Evolutionary conservation across 2,888 invertebrate species (phyloP).

Genomic region (Gibbula magus): DNA sequence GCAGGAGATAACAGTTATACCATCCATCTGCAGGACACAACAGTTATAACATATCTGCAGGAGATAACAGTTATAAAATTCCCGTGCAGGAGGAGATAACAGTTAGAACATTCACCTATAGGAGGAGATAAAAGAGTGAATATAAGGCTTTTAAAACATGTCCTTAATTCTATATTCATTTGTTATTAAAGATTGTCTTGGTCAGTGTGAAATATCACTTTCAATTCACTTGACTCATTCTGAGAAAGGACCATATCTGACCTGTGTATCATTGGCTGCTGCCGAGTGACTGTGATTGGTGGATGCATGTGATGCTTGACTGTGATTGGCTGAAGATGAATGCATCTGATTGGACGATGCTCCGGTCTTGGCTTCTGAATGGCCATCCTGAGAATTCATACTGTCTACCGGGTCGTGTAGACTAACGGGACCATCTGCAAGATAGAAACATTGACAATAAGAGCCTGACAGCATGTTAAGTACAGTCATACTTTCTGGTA

Average conservation of each 20-base stretch:
- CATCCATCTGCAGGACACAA: too few species aligned
- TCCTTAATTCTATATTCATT: too few species aligned
- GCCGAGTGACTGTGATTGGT: slow-evolving; percentile 8
- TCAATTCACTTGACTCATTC: too few species aligned
- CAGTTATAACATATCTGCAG: too few species aligned
- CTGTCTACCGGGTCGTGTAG: slow-evolving; percentile 53
- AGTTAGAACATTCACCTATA: too few species aligned
- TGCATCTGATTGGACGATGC: slow-evolving; percentile 26
- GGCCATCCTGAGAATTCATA: slow-evolving; percentile 35
- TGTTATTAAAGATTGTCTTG: too few species aligned
- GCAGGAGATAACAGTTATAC: too few species aligned
- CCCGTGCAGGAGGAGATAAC: too few species aligned
- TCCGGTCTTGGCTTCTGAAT: slow-evolving; percentile 37
- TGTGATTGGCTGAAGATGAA: slow-evolving; percentile 41
- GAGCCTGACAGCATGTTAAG: not conserved
- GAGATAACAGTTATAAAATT: too few species aligned
- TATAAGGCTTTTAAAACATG: too few species aligned
- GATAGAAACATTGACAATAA: not conserved
- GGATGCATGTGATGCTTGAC: slow-evolving; percentile 24
- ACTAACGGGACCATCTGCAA: slow-evolving; percentile 66
- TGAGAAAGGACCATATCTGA: not conserved
- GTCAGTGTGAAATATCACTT: too few species aligned
- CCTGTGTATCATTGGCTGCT: slow-evolving; percentile 23
- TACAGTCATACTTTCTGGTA: not conserved
- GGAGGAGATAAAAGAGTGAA: too few species aligned